Conservation (phyloP, 2,113 vertebrate species). For the Bungarus multicinctus region DNA sequence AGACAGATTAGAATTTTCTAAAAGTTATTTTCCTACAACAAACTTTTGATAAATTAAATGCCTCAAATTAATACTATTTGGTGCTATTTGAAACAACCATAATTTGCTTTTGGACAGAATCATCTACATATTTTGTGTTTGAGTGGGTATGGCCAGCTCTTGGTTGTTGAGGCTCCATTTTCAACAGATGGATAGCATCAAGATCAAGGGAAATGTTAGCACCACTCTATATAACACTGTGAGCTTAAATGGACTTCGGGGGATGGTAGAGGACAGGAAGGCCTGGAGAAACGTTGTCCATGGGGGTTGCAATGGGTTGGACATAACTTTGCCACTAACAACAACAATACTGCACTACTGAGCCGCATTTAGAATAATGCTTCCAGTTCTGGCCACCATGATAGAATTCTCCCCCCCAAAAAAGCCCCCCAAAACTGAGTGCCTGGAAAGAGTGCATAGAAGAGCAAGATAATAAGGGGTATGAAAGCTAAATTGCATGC, state of each 20-base stretch:
- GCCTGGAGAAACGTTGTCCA: no score
- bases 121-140: neutral
- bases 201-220: neutral
- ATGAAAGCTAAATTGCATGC: neutral
- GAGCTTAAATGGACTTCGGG: no score
- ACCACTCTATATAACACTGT: neutral
- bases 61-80: neutral
- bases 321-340: no score
- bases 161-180: no score
- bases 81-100: neutral
- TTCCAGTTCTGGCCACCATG: neutral
- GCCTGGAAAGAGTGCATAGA: neutral
- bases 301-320: no score
- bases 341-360: neutral
- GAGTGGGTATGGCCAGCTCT: no score
- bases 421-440: neutral
- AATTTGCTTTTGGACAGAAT: neutral
- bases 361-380: neutral
- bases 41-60: neutral
- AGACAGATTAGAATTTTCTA: neutral
- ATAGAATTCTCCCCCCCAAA: neutral
- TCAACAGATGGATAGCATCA: neutral
- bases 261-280: no score
- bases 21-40: neutral
- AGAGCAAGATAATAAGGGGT: neutral